These are phyloP conservation scores for Acanthosepion esculentum DNA, from an alignment of 2,888 invertebrate genomes.

Conservation along the genomic window DNA sequence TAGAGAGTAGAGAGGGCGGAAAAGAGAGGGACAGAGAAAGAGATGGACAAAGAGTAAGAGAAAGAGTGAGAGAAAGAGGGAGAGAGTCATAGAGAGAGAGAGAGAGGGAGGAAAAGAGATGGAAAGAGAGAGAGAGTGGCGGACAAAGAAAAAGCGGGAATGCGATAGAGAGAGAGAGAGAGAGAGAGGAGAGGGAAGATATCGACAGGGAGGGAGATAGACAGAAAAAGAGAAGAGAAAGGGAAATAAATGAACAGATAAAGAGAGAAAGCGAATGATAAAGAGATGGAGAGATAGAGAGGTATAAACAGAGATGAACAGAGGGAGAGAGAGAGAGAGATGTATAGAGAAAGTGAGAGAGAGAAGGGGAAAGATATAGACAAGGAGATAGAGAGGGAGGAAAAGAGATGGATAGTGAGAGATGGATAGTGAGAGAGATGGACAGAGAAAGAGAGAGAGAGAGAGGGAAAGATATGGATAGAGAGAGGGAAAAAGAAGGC, in stretches of 20 bases:
- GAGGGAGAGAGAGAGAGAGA: not conserved
- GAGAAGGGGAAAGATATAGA: not conserved
- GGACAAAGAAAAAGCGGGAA: rapidly evolving
- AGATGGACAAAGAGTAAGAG: not conserved
- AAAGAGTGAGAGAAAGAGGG: not conserved
- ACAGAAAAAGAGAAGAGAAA: no score
- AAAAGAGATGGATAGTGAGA: not conserved
- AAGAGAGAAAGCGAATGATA: not conserved
- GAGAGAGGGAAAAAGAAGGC: not conserved
- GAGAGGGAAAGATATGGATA: not conserved
- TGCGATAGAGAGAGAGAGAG: not conserved
- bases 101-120: not conserved
- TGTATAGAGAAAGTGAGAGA: no score
- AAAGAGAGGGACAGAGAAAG: no score
- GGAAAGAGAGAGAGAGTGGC: not conserved
- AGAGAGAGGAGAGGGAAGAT: no score
- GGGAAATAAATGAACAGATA: no score
- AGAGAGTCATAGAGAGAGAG: not conserved
- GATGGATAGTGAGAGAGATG: not conserved
- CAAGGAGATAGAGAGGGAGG: not conserved
- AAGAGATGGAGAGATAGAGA: not conserved
- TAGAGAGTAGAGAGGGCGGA: not conserved
- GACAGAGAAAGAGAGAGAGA: not conserved
- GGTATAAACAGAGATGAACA: no score
- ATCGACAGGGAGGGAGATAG: no score